phyloP scores from a whole-genome alignment of 1,140 invertebrate genomes.

The Babylonia areolata region DNA sequence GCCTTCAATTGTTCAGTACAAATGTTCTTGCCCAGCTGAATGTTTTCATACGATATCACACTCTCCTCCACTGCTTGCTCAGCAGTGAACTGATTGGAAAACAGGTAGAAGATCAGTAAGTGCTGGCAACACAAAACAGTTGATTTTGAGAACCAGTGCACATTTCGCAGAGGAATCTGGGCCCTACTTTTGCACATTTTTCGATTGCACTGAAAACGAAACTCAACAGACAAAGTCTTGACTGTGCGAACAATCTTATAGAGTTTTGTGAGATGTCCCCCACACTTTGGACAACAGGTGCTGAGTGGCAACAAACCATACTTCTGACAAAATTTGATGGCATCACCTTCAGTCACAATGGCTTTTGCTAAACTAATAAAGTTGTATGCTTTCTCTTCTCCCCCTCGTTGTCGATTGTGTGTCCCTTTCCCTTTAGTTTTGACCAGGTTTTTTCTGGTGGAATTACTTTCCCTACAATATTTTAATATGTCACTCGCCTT shows the following conservation, averaged over 20 bases:
- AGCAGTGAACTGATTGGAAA: slow-evolving; percentile 2
- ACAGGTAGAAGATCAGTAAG: background rate
- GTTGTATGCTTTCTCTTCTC: background rate
- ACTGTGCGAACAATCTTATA: slow-evolving; percentile 3
- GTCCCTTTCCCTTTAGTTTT: background rate
- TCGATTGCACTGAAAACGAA: slow-evolving; percentile 7
- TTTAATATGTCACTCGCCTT: background rate
- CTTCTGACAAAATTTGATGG: background rate
- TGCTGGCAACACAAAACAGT: background rate
- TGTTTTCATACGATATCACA: background rate
- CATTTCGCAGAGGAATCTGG: background rate
- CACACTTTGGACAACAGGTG: background rate
- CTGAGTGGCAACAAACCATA: background rate
- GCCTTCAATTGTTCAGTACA: background rate
- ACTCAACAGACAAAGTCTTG: background rate
- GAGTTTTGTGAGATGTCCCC: background rate
- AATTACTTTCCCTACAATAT: background rate
- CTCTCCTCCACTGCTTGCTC: slow-evolving; percentile 1
- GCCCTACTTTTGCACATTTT: background rate
- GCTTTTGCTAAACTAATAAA: background rate
- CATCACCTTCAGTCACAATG: background rate
- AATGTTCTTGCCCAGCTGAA: background rate
- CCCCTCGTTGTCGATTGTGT: background rate
- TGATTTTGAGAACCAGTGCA: background rate
- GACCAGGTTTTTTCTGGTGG: background rate